These are phyloP conservation scores for Anoura caudifer DNA, from an alignment of 2,113 vertebrate genomes.

Conservation along the genomic window DNA sequence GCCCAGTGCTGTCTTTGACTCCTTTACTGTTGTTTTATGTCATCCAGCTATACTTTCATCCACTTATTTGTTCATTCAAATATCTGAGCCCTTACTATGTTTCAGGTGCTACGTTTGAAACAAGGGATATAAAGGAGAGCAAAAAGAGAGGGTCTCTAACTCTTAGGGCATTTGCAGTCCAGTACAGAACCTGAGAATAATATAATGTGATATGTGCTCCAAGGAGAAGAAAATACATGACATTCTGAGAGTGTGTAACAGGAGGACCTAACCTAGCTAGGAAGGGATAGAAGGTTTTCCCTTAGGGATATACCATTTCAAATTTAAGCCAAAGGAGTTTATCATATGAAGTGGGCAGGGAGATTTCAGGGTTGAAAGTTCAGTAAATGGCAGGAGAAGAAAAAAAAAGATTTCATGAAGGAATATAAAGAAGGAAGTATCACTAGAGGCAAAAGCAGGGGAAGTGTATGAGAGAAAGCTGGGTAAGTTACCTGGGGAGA, in stretches of 20 bases:
- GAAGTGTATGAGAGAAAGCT: background rate
- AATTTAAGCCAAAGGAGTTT: constrained; percentile 17
- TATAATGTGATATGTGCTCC: background rate
- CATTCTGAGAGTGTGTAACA: background rate
- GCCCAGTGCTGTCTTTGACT: background rate
- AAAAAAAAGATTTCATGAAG: background rate
- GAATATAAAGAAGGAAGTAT: background rate
- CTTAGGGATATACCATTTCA: constrained; percentile 11
- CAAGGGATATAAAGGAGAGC: background rate
- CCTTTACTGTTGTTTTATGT: background rate
- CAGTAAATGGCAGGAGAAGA: background rate
- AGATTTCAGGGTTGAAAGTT: constrained; percentile 9
- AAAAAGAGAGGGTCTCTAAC: background rate
- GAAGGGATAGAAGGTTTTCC: background rate
- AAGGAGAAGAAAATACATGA: background rate
- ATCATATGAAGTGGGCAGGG: background rate
- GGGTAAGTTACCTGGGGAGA: background rate
- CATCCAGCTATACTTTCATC: background rate
- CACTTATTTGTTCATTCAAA: constrained; percentile 5
- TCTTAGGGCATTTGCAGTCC: background rate
- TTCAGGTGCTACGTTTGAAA: background rate
- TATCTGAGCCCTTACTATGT: background rate
- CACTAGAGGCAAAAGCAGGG: background rate
- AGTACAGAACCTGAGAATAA: background rate
- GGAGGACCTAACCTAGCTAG: background rate